phyloP scores from a whole-genome alignment of 92 coral and sea anemone species.

The Desmophyllum pertusum region DNA sequence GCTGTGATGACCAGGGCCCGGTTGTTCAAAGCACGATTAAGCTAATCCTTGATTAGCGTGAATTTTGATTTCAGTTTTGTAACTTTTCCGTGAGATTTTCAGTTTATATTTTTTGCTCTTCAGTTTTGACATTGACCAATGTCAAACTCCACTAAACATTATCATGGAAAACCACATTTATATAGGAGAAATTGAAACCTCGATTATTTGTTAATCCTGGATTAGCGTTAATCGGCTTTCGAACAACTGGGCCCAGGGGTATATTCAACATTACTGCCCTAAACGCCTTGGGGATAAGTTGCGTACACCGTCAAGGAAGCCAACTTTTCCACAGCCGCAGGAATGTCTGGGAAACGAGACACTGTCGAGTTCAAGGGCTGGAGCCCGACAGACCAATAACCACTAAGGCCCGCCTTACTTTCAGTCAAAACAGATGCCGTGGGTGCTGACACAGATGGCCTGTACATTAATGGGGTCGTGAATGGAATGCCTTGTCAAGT shows the following conservation, averaged over 20 bases:
- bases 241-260: slow-evolving; percentile 28
- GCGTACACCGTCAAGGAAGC: neutral
- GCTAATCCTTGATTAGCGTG: too few species aligned
- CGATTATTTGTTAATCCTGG: too few species aligned
- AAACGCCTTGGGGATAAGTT: neutral
- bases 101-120: too few species aligned
- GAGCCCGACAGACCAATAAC: slow-evolving; percentile 23
- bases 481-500: slow-evolving; percentile 45
- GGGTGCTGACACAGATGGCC: neutral
- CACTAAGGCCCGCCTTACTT: slow-evolving; percentile 35
- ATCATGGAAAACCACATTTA: too few species aligned
- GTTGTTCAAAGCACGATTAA: too few species aligned
- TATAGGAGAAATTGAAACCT: too few species aligned
- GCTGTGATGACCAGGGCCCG: slow-evolving; percentile 41
- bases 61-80: too few species aligned
- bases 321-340: neutral
- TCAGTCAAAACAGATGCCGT: slow-evolving; percentile 15
- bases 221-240: too few species aligned
- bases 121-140: too few species aligned
- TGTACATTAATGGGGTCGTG: slow-evolving; percentile 39
- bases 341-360: slow-evolving; percentile 39
- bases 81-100: too few species aligned
- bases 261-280: slow-evolving; percentile 36
- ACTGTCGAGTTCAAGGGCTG: slow-evolving; percentile 58
- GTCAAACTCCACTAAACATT: too few species aligned